Evolutionary conservation across 2,888 invertebrate species (phyloP).

Genomic region (Carpatolechia fugitivella): DNA sequence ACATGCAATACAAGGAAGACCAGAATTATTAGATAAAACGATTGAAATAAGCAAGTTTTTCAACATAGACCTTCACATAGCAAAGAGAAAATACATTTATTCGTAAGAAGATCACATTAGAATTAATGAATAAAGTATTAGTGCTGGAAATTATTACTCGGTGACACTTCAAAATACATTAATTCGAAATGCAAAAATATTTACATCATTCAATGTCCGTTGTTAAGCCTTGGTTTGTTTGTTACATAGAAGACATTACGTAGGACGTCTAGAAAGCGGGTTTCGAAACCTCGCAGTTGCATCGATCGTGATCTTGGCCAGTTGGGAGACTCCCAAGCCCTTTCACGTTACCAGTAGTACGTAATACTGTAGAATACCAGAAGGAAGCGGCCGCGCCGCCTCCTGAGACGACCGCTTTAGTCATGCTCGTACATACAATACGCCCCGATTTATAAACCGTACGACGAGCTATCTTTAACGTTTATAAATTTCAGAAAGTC

Average conservation of each 20-base stretch:
- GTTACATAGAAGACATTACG: slow-evolving; percentile 2
- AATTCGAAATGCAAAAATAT: slow-evolving; percentile 70
- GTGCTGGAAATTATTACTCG: slow-evolving; percentile 61
- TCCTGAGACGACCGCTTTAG: slow-evolving; percentile 14
- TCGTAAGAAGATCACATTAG: slow-evolving; percentile 57
- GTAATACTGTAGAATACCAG: slow-evolving; percentile 60
- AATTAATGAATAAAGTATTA: slow-evolving; percentile 56
- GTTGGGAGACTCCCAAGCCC: background rate
- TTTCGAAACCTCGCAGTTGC: background rate
- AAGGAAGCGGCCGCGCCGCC: background rate
- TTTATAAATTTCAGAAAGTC: slow-evolving; percentile 77
- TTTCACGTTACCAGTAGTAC: background rate
- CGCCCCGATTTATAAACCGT: slow-evolving; percentile 45
- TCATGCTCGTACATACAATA: too few species aligned
- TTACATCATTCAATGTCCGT: slow-evolving; percentile 46
- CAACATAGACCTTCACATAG: slow-evolving; percentile 48
- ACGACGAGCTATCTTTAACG: slow-evolving; percentile 67
- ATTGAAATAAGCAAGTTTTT: slow-evolving; percentile 57
- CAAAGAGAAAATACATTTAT: slow-evolving; percentile 44
- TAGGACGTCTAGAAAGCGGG: too few species aligned
- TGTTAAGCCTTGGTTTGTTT: slow-evolving; percentile 14
- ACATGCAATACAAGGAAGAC: slow-evolving; percentile 71
- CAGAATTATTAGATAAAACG: slow-evolving; percentile 45
- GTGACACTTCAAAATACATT: slow-evolving; percentile 67
- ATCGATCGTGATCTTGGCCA: background rate